Conservation (phyloP, 2,797 vertebrate genomes). For the Manis javanica region DNA sequence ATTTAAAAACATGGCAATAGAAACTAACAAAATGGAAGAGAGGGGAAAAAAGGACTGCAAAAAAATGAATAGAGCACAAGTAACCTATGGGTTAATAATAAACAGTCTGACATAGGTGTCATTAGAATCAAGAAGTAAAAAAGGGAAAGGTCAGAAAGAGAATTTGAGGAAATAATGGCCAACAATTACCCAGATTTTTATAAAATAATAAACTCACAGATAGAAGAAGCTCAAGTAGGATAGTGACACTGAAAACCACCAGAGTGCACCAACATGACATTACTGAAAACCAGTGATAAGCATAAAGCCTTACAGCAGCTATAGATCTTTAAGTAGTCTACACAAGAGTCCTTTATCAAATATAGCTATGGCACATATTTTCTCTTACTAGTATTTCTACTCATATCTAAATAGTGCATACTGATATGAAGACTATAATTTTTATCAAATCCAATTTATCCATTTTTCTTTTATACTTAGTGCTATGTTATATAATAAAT, state of each 20-base stretch:
- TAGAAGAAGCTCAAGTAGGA: background rate
- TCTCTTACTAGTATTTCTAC: background rate
- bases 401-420: conserved; percentile 7
- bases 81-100: background rate
- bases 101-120: background rate
- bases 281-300: background rate
- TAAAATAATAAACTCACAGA: background rate
- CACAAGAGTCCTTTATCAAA: background rate
- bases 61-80: background rate
- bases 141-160: background rate
- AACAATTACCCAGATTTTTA: conserved; percentile 38
- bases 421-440: conserved; percentile 37
- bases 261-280: background rate
- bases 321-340: background rate
- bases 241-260: conserved; percentile 1
- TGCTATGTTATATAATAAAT: conserved; percentile 24
- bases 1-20: background rate
- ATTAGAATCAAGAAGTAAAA: background rate
- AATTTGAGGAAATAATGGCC: background rate
- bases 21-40: conserved; percentile 1
- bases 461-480: conserved; percentile 13
- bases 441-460: conserved; percentile 40
- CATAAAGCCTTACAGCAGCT: background rate
- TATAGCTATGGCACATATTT: conserved; percentile 1
- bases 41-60: background rate